phyloP scores from a whole-genome alignment of 1,140 invertebrate species.

The Pomacea maculata region DNA sequence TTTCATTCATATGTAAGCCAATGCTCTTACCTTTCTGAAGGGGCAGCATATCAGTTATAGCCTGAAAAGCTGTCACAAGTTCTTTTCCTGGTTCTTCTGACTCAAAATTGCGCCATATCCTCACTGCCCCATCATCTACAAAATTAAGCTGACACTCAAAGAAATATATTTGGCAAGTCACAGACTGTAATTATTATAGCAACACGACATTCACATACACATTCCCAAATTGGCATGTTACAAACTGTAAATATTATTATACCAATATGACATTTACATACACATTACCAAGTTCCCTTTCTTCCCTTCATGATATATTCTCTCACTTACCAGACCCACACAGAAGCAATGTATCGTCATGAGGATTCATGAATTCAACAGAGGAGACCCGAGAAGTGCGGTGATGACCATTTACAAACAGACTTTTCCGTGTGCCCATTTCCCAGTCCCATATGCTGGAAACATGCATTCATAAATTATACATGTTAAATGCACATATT shows the following conservation, averaged over 20 bases:
- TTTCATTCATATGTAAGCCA: no score
- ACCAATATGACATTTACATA: no score
- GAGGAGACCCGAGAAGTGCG: slow-evolving; percentile 75
- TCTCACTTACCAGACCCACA: slow-evolving; percentile 69
- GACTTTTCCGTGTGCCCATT: slow-evolving; percentile 60
- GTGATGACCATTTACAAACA: slow-evolving; percentile 62
- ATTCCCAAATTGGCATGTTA: not conserved
- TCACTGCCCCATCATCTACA: slow-evolving; percentile 81
- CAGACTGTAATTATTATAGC: not conserved
- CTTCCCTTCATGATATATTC: no score
- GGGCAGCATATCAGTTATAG: slow-evolving; percentile 75
- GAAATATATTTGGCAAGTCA: not conserved
- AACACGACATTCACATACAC: no score
- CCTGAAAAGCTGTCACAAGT: slow-evolving; percentile 84
- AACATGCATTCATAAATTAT: slow-evolving; percentile 9
- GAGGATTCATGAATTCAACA: slow-evolving; percentile 89
- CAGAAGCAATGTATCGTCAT: slow-evolving; percentile 80
- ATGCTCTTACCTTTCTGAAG: slow-evolving; percentile 57
- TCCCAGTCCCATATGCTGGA: slow-evolving; percentile 69
- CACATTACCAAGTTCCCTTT: no score
- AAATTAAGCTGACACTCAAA: slow-evolving; percentile 25
- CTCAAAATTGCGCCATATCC: slow-evolving; percentile 73
- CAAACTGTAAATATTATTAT: not conserved
- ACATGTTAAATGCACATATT: no score
- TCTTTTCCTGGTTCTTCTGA: slow-evolving; percentile 50